phyloP scores from a whole-genome alignment of 2,888 invertebrate genomes.

The Charanyca ferruginea region DNA sequence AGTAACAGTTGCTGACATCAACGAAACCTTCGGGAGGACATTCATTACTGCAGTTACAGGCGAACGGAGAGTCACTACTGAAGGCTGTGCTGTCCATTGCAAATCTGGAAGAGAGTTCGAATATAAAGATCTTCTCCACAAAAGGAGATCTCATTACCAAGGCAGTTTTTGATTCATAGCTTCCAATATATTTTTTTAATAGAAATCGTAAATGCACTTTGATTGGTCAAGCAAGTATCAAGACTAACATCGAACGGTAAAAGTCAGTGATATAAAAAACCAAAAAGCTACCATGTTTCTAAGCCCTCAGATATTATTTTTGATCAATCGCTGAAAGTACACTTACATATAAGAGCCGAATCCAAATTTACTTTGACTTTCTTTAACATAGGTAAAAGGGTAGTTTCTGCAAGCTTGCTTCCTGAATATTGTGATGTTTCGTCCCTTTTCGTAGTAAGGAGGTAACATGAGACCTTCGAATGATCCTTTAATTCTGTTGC shows the following conservation, averaged over 20 bases:
- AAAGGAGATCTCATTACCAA: background rate
- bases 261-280: background rate
- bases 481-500: conserved; percentile 93
- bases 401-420: conserved; percentile 95
- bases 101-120: conserved; percentile 71
- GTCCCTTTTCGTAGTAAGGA: conserved; percentile 88
- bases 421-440: conserved; percentile 92
- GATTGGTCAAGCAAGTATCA: background rate
- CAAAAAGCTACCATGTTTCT: background rate
- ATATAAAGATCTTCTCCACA: background rate
- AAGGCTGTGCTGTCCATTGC: conserved; percentile 76
- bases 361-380: conserved; percentile 81
- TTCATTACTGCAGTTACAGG: conserved; percentile 92
- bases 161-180: too few relatives aligned
- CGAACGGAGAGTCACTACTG: conserved; percentile 84
- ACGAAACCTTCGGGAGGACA: conserved; percentile 92
- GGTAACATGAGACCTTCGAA: conserved; percentile 95
- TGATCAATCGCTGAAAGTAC: background rate
- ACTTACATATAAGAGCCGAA: conserved; percentile 92
- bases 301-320: too few relatives aligned
- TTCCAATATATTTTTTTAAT: too few relatives aligned
- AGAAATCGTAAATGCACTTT: too few relatives aligned
- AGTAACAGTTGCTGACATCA: conserved; percentile 94
- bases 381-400: conserved; percentile 79
- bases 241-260: too few relatives aligned